These are phyloP conservation scores for Hydriomena furcata DNA, from an alignment of 2,888 invertebrate species.

Conservation along the genomic window DNA sequence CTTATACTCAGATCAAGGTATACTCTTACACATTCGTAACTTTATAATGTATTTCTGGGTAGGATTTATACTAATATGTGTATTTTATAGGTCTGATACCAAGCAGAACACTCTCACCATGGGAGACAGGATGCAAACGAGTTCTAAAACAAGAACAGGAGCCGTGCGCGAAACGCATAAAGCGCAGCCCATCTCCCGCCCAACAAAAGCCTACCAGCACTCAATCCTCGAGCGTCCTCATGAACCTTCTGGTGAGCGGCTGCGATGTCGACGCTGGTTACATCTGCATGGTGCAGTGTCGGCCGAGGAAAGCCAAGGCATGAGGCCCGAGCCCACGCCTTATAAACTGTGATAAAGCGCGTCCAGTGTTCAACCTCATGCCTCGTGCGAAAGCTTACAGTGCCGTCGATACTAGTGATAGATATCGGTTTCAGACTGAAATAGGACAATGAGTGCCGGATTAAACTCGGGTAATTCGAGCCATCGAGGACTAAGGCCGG, in stretches of 20 bases:
- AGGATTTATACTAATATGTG: not conserved
- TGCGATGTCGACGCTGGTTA: conserved; percentile 97
- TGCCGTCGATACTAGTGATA: conserved; percentile 75
- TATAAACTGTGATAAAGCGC: conserved; percentile 78
- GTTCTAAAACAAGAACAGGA: conserved; percentile 70
- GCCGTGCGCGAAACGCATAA: conserved; percentile 66
- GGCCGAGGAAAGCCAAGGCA: conserved; percentile 80
- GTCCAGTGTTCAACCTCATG: conserved; percentile 74
- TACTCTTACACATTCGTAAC: not conserved
- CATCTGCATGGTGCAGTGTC: conserved; percentile 90
- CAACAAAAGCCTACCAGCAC: conserved; percentile 55
- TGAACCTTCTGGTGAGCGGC: conserved; percentile 97
- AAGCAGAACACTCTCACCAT: conserved; percentile 62
- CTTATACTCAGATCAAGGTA: conserved; percentile 77
- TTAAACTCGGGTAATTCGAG: conserved; percentile 53
- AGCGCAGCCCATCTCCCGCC: conserved; percentile 69
- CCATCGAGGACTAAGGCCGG: conserved; percentile 47
- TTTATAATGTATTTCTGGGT: not conserved
- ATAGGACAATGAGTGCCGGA: conserved; percentile 52
- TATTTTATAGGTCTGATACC: conserved; percentile 66
- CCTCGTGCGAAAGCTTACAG: conserved; percentile 55
- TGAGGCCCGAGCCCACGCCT: conserved; percentile 50
- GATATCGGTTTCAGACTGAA: conserved; percentile 52
- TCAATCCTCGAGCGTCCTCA: conserved; percentile 91
- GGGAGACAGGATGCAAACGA: conserved; percentile 72